Conservation (phyloP, 2,888 invertebrate species). For the Meganola albula region DNA sequence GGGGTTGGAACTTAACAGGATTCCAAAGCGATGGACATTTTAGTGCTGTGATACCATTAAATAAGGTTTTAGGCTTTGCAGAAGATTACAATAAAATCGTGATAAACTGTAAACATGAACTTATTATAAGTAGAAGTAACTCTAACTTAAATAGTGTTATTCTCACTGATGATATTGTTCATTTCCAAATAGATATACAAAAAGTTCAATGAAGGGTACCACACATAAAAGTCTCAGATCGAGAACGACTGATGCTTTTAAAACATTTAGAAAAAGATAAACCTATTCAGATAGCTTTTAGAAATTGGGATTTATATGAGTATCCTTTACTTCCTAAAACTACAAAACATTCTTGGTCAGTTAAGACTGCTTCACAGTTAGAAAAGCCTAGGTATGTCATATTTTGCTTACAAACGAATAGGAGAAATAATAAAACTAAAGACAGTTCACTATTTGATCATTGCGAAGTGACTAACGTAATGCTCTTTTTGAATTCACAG, state of each 20-base stretch:
- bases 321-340: background rate
- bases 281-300: too few species aligned
- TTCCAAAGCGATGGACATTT: conserved; percentile 28
- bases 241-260: too few species aligned
- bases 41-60: conserved; percentile 8
- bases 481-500: too few species aligned
- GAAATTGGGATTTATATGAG: conserved; percentile 9
- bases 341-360: too few species aligned
- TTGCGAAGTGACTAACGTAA: conserved; percentile 2
- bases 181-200: background rate
- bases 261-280: too few species aligned
- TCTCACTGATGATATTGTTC: conserved; percentile 7
- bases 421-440: background rate
- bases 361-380: too few species aligned
- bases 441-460: too few species aligned
- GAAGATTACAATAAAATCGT: conserved; percentile 40
- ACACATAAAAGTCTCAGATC: too few species aligned
- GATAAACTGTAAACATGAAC: too few species aligned
- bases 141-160: conserved; percentile 30
- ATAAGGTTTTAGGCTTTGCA: conserved; percentile 19
- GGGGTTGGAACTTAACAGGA: conserved; percentile 15
- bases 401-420: background rate
- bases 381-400: background rate
- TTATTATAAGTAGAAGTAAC: too few species aligned
- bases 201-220: conserved; percentile 1